A percentile compares a stretch with the other conserved stretches of the same genome.
Evolutionary conservation across 2,888 invertebrate genomes (phyloP).

Genomic region (Hypselothyrea guttata): DNA sequence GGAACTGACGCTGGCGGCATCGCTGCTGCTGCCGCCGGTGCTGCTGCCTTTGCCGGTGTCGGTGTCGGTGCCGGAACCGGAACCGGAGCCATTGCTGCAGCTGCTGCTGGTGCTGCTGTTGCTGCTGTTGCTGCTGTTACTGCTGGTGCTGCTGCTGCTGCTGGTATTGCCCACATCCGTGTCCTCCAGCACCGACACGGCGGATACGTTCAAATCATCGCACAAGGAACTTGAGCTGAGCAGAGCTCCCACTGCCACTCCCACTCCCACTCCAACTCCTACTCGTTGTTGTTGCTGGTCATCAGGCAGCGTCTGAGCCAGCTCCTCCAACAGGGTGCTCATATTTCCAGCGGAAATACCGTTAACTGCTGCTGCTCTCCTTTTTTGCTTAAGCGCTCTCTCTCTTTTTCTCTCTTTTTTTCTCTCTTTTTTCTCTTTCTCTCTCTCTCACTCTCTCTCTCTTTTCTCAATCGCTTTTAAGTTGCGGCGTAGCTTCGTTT

Average conservation of each 20-base stretch:
- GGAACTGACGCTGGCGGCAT: constrained; percentile 57
- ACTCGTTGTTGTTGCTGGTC: constrained; percentile 23
- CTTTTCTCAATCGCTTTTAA: too few relatives aligned
- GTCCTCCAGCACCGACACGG: constrained; percentile 47
- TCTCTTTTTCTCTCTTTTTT: neutral
- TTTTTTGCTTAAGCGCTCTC: constrained; percentile 6
- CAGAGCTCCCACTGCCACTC: too few relatives aligned
- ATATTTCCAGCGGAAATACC: constrained; percentile 27
- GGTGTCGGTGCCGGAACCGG: constrained; percentile 52
- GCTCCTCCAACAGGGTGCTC: constrained; percentile 48
- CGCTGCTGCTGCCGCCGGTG: constrained; percentile 49
- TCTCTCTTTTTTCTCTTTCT: too few relatives aligned
- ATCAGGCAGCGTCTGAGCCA: constrained; percentile 43
- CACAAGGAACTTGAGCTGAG: constrained; percentile 33
- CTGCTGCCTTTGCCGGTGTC: constrained; percentile 66
- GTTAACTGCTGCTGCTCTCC: constrained; percentile 6
- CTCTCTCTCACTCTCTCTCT: too few relatives aligned
- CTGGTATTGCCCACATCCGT: constrained; percentile 59
- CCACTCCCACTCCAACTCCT: too few relatives aligned
- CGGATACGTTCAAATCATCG: constrained; percentile 49
- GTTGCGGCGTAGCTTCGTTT: neutral
- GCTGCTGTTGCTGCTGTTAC: constrained; percentile 40
- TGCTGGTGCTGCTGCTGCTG: constrained; percentile 51
- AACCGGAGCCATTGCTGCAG: constrained; percentile 46
- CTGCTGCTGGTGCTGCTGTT: constrained; percentile 41